These are phyloP conservation scores for Heterochromis multidens DNA, from an alignment of 2,113 vertebrate species.

Conservation along the genomic window DNA sequence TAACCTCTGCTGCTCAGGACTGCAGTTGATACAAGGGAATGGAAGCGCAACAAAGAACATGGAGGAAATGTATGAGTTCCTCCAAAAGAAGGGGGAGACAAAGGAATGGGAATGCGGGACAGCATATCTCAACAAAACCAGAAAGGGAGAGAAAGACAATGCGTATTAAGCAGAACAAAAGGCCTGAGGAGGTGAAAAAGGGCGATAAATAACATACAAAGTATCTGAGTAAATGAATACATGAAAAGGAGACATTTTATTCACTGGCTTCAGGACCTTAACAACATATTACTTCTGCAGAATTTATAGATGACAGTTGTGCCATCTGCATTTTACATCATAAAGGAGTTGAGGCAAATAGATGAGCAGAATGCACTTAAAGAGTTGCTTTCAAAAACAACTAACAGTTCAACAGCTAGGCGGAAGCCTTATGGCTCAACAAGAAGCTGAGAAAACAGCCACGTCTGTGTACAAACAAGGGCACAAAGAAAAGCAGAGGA, in stretches of 20 bases:
- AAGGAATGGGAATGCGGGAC: conserved; percentile 30
- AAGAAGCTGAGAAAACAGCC: background rate
- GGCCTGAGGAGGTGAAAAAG: conserved; percentile 27
- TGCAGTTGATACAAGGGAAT: conserved; percentile 37
- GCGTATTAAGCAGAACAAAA: conserved; percentile 15
- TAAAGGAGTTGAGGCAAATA: conserved; percentile 7
- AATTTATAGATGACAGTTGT: background rate
- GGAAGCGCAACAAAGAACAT: conserved; percentile 47
- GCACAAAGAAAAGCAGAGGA: conserved; percentile 16
- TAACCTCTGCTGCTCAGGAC: conserved; percentile 42
- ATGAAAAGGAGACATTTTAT: conserved; percentile 26
- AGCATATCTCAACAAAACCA: conserved; percentile 50
- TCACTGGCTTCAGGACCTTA: background rate
- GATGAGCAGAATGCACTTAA: background rate
- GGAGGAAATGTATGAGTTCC: conserved; percentile 49
- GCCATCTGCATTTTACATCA: background rate
- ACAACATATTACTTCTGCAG: conserved; percentile 5
- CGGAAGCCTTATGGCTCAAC: background rate
- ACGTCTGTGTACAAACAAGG: conserved; percentile 13
- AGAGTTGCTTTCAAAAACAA: background rate
- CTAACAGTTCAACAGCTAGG: background rate
- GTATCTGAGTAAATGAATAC: conserved; percentile 36
- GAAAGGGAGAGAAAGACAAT: conserved; percentile 16
- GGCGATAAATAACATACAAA: conserved; percentile 36
- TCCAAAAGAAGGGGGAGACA: conserved; percentile 14